Base-by-base conservation (phyloP, 2,888 invertebrate species). In the Acanthosoma haemorrhoidale region DNA sequence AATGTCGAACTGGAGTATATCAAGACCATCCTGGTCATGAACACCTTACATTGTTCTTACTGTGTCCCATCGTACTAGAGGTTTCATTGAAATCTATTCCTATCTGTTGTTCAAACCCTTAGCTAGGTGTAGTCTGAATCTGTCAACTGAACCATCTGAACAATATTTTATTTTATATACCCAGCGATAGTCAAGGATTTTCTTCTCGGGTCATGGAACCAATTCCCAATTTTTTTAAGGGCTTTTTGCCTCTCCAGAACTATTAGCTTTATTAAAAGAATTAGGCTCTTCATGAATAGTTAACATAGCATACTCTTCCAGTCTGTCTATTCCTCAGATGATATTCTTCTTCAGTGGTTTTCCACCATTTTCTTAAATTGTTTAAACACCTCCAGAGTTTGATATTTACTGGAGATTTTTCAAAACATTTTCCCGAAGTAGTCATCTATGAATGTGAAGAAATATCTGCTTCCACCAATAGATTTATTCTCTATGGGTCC, bases 1-100 rank as follows among this genome's bases (percentile, higher is more conserved):
- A 3, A 78, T 73, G 68, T 78, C 76, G 64, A 78, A 77, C 68
- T 77, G 77, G 8, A 68, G 16, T 1, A 77, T 16, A 1, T 72
- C 4, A 68, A 78, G 68, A 5, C 60, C 38, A 16, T 76, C 74
- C 34, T 59, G 36, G 34, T 75, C 76, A 32, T 75, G 76, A 1
- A 76, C 69, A 41, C 75, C 74, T 4, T 78, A 15, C 15, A 41
- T 5, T n/a, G 43, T 15, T n/a, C 43, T 41, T 6, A 41, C 15
- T n/a, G 43, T 41, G 15, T 41, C 43, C 43, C 43, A 41, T 41
- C 43, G 9, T n/a, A 41, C 43, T 41, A 15, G 15, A 41, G 43
- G 43, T 41, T 15, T 41, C 11, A 41, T 11, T 11, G 15, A 41
- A 41, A 41, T 41, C 43, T 6, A 15, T 13, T 36, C 36, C 15